Evolutionary conservation across 2,888 invertebrate species (phyloP).

Genomic region (Ypsolopha sequella): DNA sequence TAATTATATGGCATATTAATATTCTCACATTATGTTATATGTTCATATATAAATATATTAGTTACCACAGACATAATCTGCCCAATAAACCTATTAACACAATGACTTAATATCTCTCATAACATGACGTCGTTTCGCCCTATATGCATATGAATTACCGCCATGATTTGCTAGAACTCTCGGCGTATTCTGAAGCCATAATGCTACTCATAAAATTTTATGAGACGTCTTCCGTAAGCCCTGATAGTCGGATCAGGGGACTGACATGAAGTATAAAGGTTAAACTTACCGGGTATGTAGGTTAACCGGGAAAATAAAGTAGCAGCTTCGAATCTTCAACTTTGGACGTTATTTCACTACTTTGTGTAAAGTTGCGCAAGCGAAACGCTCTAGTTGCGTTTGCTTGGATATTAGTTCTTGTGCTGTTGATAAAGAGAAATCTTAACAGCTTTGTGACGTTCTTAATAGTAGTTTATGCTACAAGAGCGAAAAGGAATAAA

Average conservation of each 20-base stretch:
- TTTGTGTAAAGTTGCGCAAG: too few species aligned
- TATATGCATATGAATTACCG: conserved; percentile 21
- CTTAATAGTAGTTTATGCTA: too few species aligned
- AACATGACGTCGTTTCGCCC: neutral
- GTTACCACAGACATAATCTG: neutral
- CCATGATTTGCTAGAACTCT: conserved; percentile 33
- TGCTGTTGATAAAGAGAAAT: too few species aligned
- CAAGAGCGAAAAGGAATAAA: too few species aligned
- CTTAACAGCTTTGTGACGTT: too few species aligned
- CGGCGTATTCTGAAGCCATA: conserved; percentile 37
- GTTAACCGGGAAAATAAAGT: too few species aligned
- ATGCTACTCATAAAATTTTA: conserved; percentile 52
- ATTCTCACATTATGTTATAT: neutral
- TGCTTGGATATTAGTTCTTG: too few species aligned
- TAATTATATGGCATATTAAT: neutral
- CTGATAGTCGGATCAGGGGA: conserved; percentile 34
- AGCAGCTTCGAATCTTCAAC: too few species aligned
- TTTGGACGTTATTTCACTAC: too few species aligned
- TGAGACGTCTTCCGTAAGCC: conserved; percentile 41
- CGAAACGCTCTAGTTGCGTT: too few species aligned
- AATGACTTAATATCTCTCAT: conserved; percentile 1
- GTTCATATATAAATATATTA: neutral
- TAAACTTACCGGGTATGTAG: too few species aligned
- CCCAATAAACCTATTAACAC: conserved; percentile 1
- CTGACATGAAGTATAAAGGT: neutral